These are phyloP conservation scores for Gymnoscelis rufifasciata DNA, from an alignment of 2,888 invertebrate species.

Conservation along the genomic window DNA sequence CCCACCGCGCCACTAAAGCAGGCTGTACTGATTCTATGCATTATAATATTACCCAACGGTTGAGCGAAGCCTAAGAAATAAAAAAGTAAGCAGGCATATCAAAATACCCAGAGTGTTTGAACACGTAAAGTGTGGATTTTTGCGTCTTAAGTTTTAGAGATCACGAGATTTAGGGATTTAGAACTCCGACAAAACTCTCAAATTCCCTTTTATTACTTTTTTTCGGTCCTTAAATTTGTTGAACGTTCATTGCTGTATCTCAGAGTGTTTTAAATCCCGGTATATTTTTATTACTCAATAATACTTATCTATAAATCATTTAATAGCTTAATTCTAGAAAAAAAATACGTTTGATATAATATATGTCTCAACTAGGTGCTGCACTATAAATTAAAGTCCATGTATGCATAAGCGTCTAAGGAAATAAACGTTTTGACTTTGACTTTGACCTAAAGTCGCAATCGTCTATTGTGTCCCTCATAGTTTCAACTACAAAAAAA, in stretches of 20 bases:
- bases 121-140: slow-evolving; percentile 29
- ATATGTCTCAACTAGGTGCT: too few relatives aligned
- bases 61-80: background rate
- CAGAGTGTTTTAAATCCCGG: background rate
- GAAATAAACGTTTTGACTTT: too few relatives aligned
- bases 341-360: too few relatives aligned
- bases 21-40: background rate
- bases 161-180: slow-evolving; percentile 23
- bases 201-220: slow-evolving; percentile 7
- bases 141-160: slow-evolving; percentile 26
- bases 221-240: background rate
- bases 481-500: too few relatives aligned
- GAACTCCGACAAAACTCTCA: slow-evolving; percentile 5
- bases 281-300: too few relatives aligned
- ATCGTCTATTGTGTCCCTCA: too few relatives aligned
- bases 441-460: too few relatives aligned
- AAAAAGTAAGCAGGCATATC: slow-evolving; percentile 17
- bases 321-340: too few relatives aligned
- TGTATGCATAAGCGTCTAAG: too few relatives aligned
- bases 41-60: background rate
- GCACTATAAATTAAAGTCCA: too few relatives aligned
- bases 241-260: background rate
- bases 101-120: slow-evolving; percentile 25
- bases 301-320: too few relatives aligned
- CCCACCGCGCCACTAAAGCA: too few relatives aligned